phyloP scores from a whole-genome alignment of 2,888 invertebrate species.

The Leistus spinibarbis region DNA sequence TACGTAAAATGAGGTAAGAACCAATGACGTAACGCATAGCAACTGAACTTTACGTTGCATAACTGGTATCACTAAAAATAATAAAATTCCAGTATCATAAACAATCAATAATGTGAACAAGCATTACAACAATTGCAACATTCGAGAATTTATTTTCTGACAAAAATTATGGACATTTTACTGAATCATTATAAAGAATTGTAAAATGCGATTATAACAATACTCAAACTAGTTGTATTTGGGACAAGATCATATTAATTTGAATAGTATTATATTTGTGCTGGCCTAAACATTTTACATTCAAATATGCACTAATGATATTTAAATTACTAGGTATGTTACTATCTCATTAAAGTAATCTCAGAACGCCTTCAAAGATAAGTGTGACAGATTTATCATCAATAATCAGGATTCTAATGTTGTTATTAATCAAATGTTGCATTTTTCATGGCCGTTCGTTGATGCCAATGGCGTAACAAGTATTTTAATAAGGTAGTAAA shows the following conservation, averaged over 20 bases:
- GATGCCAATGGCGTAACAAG: no score
- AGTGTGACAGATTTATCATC: conserved; percentile 13
- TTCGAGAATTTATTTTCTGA: not conserved
- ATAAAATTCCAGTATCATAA: not conserved
- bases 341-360: conserved; percentile 4
- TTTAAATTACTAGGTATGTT: not conserved
- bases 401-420: conserved; percentile 18
- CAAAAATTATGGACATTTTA: no score
- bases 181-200: no score
- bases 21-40: not conserved
- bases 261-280: no score
- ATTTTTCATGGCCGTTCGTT: conserved; percentile 23
- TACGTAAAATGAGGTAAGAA: not conserved
- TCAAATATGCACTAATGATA: not conserved
- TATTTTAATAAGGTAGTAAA: no score
- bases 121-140: not conserved
- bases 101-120: not conserved
- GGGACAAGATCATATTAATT: no score
- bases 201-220: no score
- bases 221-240: no score
- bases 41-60: not conserved
- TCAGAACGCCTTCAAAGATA: conserved; percentile 9
- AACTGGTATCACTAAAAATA: not conserved
- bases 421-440: conserved; percentile 14
- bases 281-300: not conserved